Percentiles rank a stretch among this genome's conserved stretches.
Evolutionary conservation across 2,113 vertebrate genomes (phyloP).

Genomic region (Grus americana): DNA sequence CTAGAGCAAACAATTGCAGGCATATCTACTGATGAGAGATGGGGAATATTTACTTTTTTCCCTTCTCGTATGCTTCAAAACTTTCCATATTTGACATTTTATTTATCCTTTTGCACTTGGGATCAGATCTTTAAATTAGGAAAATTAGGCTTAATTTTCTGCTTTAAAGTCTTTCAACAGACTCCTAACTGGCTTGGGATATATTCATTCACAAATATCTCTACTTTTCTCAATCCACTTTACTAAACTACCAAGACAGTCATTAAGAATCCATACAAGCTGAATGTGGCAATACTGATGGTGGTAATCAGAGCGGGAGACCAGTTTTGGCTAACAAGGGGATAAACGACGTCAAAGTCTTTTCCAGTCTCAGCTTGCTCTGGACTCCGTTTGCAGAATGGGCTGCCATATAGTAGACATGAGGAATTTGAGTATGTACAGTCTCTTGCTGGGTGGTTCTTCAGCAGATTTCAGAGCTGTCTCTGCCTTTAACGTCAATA

Average conservation of each 20-base stretch:
- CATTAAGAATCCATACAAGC: background rate
- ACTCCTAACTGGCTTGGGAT: background rate
- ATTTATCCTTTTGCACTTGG: background rate
- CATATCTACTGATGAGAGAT: background rate
- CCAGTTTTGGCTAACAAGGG: background rate
- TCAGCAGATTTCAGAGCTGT: slow-evolving; percentile 77
- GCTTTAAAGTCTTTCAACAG: background rate
- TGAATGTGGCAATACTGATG: background rate
- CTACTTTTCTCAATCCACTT: background rate
- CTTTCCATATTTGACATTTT: background rate
- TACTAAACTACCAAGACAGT: background rate
- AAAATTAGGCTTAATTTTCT: background rate
- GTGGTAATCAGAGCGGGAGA: background rate
- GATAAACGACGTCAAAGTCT: background rate
- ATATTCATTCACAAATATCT: background rate
- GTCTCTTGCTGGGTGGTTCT: slow-evolving; percentile 71
- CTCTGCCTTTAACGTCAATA: slow-evolving; percentile 80
- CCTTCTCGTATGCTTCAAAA: background rate
- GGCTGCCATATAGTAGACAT: slow-evolving; percentile 63
- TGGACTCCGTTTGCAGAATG: slow-evolving; percentile 48
- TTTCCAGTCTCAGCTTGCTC: slow-evolving; percentile 51
- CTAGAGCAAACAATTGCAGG: background rate
- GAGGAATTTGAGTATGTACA: slow-evolving; percentile 66
- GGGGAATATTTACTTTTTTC: background rate
- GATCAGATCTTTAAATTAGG: background rate